These are phyloP conservation scores for Cyclina sinensis DNA, from an alignment of 1,140 invertebrate genomes.

Conservation along the genomic window DNA sequence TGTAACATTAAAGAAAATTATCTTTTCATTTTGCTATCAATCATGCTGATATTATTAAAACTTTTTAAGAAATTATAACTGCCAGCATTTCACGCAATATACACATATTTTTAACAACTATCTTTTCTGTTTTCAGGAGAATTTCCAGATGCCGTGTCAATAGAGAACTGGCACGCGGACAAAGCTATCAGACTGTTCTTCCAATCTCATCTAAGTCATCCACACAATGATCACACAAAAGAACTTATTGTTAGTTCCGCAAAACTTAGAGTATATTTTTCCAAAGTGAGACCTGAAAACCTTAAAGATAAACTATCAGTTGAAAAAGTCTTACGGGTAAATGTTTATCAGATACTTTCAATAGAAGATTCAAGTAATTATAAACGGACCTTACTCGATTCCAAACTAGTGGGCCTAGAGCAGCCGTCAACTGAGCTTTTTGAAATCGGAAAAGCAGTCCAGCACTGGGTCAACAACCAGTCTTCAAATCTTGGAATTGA, in stretches of 20 bases:
- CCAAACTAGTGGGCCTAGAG: slow-evolving; percentile 29
- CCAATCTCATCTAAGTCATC: slow-evolving; percentile 19
- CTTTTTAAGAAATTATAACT: no score
- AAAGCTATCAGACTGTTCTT: slow-evolving; percentile 44
- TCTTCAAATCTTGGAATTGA: slow-evolving; percentile 68
- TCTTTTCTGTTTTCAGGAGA: slow-evolving; percentile 50
- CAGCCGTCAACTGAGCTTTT: slow-evolving; percentile 56
- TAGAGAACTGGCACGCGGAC: slow-evolving; percentile 7
- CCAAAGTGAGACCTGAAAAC: slow-evolving; percentile 39
- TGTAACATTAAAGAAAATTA: no score
- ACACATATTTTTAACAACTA: no score
- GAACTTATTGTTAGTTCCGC: slow-evolving; percentile 58
- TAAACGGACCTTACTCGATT: slow-evolving; percentile 58
- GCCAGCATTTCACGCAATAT: no score
- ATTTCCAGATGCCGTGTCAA: not conserved
- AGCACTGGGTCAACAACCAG: slow-evolving; percentile 63
- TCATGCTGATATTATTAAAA: no score
- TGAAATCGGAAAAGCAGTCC: slow-evolving; percentile 63
- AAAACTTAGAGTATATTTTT: slow-evolving; percentile 40
- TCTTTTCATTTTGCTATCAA: no score
- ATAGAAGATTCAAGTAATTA: slow-evolving; percentile 46
- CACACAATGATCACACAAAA: slow-evolving; percentile 17
- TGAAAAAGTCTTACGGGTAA: slow-evolving; percentile 55
- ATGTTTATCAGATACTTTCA: slow-evolving; percentile 54
- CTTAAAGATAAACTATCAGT: slow-evolving; percentile 59